Base-by-base conservation (phyloP, 2,888 invertebrate species). In the Elmis aenea region DNA sequence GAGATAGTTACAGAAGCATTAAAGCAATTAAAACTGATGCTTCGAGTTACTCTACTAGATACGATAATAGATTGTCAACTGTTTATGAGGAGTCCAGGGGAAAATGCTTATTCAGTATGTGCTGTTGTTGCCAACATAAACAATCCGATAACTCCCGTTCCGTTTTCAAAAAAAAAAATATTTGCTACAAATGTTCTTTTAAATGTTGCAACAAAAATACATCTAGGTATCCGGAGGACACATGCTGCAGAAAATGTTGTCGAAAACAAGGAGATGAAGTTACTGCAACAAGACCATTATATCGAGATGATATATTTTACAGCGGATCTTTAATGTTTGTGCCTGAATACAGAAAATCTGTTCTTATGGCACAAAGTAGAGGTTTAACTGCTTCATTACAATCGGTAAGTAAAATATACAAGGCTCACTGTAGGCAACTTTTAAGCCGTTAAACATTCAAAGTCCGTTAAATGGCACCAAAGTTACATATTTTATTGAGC, bases 221-320 rank as follows among this genome's bases (percentile, higher is more conserved):
- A 18, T 18, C 18, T 5, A 18, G 8, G 42, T 60, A 18, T 58
- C 62, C 1, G 47, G 8, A 6, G 5, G 18, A 8, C 8, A 6
- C 5, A 8, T 18, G 18, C 18, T 5, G 2, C 38, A 34, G 22
- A 10, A 54, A 21, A 8, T 20, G n/a, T 32, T 20, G 15, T 18
- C 18, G 10, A 2, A 50, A 51, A 12, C 5, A 18, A 18, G 5
- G 18, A 5, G 18, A 18, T 8, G 18, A 18, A 18, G 8, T 18
- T 18, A 18, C 18, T 25, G 75, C 76, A 9, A 65, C 68, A 24
- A 42, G 88, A 33, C 90, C 91, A 2, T 71, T 91, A 58, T 87
- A 89, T 67, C 74, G 89, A 52, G 87, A 88, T 55, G 92, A 92
- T 60, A 88, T 90, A 45, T 91, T 91, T 74, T 91, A 88, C 61